Conservation (phyloP, 2,888 invertebrate genomes). For the Tipula confusa region DNA sequence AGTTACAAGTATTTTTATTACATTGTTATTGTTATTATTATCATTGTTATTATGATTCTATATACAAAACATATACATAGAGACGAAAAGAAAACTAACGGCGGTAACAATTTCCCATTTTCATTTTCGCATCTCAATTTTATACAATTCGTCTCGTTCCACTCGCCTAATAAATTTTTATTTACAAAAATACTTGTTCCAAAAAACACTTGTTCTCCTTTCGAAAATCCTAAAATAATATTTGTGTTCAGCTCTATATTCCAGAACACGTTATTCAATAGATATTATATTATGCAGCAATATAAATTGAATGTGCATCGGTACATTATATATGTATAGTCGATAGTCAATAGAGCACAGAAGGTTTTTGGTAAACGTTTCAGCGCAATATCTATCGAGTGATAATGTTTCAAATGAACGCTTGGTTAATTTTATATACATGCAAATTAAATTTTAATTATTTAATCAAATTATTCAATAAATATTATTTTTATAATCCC, state of each 20-base stretch:
- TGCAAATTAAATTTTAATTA: no score
- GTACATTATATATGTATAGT: not conserved
- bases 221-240: not conserved
- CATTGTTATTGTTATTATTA: not conserved
- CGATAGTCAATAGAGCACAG: not conserved
- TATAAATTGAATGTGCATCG: not conserved
- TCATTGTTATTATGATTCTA: not conserved
- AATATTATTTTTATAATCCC: no score
- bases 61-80: not conserved
- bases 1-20: constrained; percentile 7
- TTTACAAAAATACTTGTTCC: not conserved
- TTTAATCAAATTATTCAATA: no score
- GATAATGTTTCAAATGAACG: no score
- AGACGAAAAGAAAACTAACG: not conserved
- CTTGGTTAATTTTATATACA: no score
- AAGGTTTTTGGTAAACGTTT: no score
- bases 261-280: not conserved
- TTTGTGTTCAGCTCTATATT: no score
- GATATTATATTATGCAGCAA: not conserved
- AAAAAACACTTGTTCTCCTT: not conserved
- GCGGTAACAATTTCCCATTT: not conserved
- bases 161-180: no score
- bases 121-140: no score
- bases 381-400: no score
- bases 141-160: no score